Evolutionary conservation across 2,113 vertebrate genomes (phyloP).

Genomic region (Tetraodon nigroviridis): DNA sequence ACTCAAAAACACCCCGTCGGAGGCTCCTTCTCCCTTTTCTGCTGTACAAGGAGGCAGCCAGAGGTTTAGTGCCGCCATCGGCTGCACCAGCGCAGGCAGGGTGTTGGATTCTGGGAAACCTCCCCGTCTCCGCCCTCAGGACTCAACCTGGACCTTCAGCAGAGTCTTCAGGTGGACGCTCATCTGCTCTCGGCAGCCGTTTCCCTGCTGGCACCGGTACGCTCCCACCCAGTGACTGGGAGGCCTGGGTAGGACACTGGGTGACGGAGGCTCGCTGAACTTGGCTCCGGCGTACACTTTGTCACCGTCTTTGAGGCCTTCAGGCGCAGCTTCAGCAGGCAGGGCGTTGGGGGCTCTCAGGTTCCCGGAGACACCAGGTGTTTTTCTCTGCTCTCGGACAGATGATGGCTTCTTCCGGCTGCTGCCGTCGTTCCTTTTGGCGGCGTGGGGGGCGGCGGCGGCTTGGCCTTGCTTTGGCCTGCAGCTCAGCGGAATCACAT

Average conservation of each 20-base stretch:
- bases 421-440: constrained; percentile 73
- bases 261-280: constrained; percentile 93
- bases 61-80: background rate
- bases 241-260: constrained; percentile 91
- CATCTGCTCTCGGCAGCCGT: constrained; percentile 85
- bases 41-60: too few species aligned
- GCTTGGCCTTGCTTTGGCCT: constrained; percentile 71
- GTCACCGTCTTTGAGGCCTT: constrained; percentile 79
- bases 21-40: too few species aligned
- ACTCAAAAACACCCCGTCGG: too few species aligned
- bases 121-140: constrained; percentile 57
- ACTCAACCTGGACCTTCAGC: constrained; percentile 83
- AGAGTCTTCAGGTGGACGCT: constrained; percentile 88
- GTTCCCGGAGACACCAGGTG: constrained; percentile 74
- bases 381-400: constrained; percentile 75
- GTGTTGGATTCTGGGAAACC: constrained; percentile 36
- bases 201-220: constrained; percentile 61
- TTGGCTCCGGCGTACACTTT: constrained; percentile 90
- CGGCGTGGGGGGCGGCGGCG: constrained; percentile 55
- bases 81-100: constrained; percentile 32
- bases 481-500: constrained; percentile 67
- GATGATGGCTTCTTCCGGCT: constrained; percentile 71
- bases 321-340: constrained; percentile 60
- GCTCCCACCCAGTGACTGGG: constrained; percentile 92
- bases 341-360: constrained; percentile 63